Evolutionary conservation across 2,113 vertebrate genomes (phyloP).

Genomic region (Macroglossus sobrinus): DNA sequence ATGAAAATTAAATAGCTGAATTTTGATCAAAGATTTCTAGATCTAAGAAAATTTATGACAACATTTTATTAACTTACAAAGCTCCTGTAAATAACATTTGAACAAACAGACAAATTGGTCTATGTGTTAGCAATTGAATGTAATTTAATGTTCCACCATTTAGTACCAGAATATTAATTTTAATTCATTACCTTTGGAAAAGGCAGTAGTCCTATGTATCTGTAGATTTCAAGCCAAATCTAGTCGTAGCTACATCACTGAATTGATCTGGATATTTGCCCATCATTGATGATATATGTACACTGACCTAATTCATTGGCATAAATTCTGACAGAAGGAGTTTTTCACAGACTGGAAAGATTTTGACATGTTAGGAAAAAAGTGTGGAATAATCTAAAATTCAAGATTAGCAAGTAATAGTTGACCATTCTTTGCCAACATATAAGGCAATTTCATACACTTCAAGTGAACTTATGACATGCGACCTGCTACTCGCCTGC

Average conservation of each 20-base stretch:
- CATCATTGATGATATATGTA: neutral
- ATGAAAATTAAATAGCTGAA: slow-evolving; percentile 36
- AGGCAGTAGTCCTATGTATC: neutral
- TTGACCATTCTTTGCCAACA: neutral
- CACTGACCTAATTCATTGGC: neutral
- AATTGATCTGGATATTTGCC: neutral
- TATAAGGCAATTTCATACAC: neutral
- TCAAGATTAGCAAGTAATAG: slow-evolving; percentile 3
- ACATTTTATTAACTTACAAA: neutral
- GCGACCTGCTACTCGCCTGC: neutral
- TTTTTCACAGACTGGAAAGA: neutral
- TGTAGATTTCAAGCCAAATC: neutral
- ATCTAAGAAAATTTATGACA: neutral
- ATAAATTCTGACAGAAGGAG: neutral
- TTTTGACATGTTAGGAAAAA: neutral
- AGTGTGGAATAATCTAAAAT: neutral
- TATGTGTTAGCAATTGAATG: neutral
- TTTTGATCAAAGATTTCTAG: slow-evolving; percentile 51
- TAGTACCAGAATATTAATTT: slow-evolving; percentile 11
- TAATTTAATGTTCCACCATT: neutral
- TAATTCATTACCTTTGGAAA: neutral
- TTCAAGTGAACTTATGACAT: neutral
- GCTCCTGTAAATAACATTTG: neutral
- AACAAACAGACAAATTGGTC: neutral
- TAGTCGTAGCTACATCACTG: neutral